Evolutionary conservation across 2,888 invertebrate genomes (phyloP).

Genomic region (Oxyteleia sp.): DNA sequence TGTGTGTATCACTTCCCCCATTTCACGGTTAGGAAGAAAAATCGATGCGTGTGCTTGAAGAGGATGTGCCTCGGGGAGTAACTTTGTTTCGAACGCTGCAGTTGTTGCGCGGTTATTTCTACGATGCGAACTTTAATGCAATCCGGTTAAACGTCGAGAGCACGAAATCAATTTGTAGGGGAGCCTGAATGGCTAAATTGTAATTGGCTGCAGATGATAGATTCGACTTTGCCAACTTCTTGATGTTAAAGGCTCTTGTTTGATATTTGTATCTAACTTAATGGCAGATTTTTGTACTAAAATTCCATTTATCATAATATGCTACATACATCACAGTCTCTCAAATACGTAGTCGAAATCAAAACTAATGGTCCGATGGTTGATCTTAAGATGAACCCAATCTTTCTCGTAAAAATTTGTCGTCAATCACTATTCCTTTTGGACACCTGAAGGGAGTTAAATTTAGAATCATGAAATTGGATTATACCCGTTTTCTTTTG

Average conservation of each 20-base stretch:
- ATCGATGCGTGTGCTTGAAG: constrained; percentile 47
- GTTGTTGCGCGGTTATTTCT: constrained; percentile 54
- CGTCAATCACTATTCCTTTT: no score
- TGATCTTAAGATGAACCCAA: no score
- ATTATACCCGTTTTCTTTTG: no score
- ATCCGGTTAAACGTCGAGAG: constrained; percentile 41
- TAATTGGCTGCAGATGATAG: constrained; percentile 40
- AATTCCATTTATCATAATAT: no score
- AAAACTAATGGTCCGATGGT: no score
- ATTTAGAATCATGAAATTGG: no score
- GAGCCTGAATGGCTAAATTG: background rate
- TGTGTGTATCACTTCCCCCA: constrained; percentile 26
- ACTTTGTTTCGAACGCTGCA: constrained; percentile 32
- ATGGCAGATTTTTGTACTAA: no score
- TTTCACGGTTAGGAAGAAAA: constrained; percentile 43
- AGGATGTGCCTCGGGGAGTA: constrained; percentile 34
- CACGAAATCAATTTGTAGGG: constrained; percentile 49
- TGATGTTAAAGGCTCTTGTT: background rate
- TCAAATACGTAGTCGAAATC: no score
- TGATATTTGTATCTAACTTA: no score
- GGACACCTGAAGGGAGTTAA: no score
- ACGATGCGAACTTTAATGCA: constrained; percentile 46
- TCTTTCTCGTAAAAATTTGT: no score
- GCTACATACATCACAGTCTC: no score
- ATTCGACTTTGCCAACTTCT: constrained; percentile 30